Conservation (phyloP, 1,140 invertebrate genomes). For the Trichomalopsis sarcophagae region DNA sequence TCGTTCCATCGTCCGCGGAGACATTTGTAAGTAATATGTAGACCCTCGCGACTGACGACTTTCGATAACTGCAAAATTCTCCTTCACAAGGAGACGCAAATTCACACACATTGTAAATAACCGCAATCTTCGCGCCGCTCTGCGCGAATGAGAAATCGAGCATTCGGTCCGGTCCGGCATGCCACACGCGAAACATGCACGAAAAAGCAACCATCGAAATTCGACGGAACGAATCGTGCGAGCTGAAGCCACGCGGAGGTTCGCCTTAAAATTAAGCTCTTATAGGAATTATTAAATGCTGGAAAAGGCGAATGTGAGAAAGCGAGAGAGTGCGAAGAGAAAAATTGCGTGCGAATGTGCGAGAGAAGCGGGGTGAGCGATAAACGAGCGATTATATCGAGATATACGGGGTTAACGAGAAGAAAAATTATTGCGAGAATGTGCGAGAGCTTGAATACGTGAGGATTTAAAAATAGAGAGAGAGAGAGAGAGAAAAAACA, state of each 20-base stretch:
- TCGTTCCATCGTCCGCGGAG: slow-evolving; percentile 45
- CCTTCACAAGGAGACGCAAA: background rate
- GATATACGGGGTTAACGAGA: background rate
- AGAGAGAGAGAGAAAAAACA: slow-evolving; percentile 60
- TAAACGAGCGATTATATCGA: slow-evolving; percentile 14
- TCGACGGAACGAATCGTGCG: slow-evolving; percentile 53
- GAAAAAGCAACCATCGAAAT: slow-evolving; percentile 55
- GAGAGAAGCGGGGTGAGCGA: slow-evolving; percentile 36
- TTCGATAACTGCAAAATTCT: slow-evolving; percentile 8
- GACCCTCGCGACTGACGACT: slow-evolving; percentile 13
- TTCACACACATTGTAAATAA: slow-evolving; percentile 52
- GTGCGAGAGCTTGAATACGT: slow-evolving; percentile 49
- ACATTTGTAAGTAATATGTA: slow-evolving; percentile 17
- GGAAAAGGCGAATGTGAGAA: slow-evolving; percentile 58
- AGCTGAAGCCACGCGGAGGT: slow-evolving; percentile 56
- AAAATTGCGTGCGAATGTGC: slow-evolving; percentile 47
- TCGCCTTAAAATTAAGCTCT: slow-evolving; percentile 65
- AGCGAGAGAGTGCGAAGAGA: slow-evolving; percentile 54
- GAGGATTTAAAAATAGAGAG: slow-evolving; percentile 55
- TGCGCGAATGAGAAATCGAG: slow-evolving; percentile 49
- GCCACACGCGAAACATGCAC: slow-evolving; percentile 36
- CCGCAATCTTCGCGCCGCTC: slow-evolving; percentile 51
- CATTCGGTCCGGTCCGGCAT: slow-evolving; percentile 33
- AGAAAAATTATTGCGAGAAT: slow-evolving; percentile 54
- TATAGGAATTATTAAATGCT: slow-evolving; percentile 58